These are phyloP conservation scores for Tachina grossa DNA, from an alignment of 2,888 invertebrate species.

Conservation along the genomic window DNA sequence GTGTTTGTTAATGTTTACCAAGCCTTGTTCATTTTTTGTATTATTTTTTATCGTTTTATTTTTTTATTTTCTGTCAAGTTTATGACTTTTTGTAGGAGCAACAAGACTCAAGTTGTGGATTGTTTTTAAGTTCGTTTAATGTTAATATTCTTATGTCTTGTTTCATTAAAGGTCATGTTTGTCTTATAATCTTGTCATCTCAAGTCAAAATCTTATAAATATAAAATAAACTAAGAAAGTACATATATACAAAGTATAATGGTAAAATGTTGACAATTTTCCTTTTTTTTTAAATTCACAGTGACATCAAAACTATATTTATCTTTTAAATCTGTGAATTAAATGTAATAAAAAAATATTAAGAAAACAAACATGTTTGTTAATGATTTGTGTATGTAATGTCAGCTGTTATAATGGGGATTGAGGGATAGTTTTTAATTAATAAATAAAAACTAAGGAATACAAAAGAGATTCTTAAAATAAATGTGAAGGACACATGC, in stretches of 20 bases:
- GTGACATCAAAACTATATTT: conserved; percentile 15
- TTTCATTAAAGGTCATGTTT: conserved; percentile 67
- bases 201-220: conserved; percentile 57
- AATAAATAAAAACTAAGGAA: neutral
- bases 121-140: conserved; percentile 21
- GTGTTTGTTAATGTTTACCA: conserved; percentile 62
- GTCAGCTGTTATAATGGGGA: conserved; percentile 13
- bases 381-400: conserved; percentile 36
- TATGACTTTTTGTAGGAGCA: conserved; percentile 22
- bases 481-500: neutral
- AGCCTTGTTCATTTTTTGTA: conserved; percentile 64
- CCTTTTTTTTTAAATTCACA: neutral
- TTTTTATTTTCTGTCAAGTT: neutral
- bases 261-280: conserved; percentile 31
- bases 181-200: conserved; percentile 69
- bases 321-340: conserved; percentile 4
- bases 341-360: neutral
- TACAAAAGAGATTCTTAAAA: neutral
- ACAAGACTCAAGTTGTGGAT: conserved; percentile 12
- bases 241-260: neutral
- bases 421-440: neutral
- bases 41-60: too few species aligned
- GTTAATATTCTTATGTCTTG: conserved; percentile 29
- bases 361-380: conserved; percentile 16
- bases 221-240: neutral